Conservation (phyloP, 92 coral and sea anemone genomes). For the Actinostola sp. region DNA sequence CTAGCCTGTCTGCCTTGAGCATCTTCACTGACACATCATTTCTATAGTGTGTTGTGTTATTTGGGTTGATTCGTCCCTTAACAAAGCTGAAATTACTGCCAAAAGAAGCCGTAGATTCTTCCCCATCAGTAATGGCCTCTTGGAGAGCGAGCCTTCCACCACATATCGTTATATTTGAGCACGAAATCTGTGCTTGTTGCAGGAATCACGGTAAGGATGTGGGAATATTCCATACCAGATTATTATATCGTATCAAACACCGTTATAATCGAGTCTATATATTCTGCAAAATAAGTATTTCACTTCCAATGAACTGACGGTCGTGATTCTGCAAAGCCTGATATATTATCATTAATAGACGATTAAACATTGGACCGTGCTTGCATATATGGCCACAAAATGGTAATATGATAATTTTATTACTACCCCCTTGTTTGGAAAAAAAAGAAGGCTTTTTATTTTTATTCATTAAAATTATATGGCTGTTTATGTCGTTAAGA, state of each 20-base stretch:
- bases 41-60: constrained; percentile 14
- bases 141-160: not conserved
- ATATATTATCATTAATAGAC: no score
- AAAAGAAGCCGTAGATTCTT: not conserved
- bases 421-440: no score
- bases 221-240: not conserved
- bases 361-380: no score
- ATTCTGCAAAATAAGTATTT: not conserved
- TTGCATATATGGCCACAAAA: no score
- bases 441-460: no score
- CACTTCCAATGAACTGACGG: no score
- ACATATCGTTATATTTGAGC: constrained; percentile 1
- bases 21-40: constrained; percentile 11
- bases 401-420: no score
- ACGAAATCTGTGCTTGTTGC: not conserved
- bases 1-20: constrained; percentile 48
- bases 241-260: not conserved
- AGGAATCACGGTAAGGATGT: not conserved
- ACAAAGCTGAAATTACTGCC: not conserved
- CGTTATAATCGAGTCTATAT: not conserved
- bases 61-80: not conserved
- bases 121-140: not conserved
- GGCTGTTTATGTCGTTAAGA: not conserved
- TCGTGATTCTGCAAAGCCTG: no score
- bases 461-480: not conserved